Evolutionary conservation across 64 coral and sea anemone genomes (phyloP).

Genomic region (Stichodactyla mertensii): DNA sequence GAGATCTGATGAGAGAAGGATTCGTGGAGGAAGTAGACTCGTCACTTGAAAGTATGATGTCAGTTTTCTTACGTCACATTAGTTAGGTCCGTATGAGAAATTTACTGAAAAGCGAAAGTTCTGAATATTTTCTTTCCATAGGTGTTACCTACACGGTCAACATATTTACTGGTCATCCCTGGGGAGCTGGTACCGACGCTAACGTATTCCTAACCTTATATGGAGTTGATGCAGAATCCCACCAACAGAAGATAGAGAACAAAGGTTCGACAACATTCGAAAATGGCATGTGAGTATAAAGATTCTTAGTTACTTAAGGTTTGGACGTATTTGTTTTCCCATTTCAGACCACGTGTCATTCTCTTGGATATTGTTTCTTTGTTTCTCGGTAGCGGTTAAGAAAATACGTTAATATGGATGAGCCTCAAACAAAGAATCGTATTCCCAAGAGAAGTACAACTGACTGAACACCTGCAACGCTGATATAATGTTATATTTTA

Average conservation of each 20-base stretch:
- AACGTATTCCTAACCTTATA: background rate
- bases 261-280: conserved; percentile 2
- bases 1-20: conserved; percentile 8
- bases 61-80: background rate
- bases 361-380: no score
- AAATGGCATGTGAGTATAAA: background rate
- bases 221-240: background rate
- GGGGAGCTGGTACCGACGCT: conserved; percentile 25
- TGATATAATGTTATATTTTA: background rate
- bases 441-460: background rate
- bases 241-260: background rate
- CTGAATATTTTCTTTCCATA: background rate
- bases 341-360: no score
- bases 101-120: background rate
- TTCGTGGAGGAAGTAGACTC: background rate
- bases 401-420: no score
- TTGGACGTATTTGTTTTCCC: no score
- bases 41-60: background rate
- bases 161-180: background rate
- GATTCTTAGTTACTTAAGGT: background rate
- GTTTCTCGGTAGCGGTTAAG: no score
- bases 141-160: conserved; percentile 1
- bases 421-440: no score
- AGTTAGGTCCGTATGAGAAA: background rate
- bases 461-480: background rate